Evolutionary conservation across 1,140 invertebrate species (phyloP), one percentile per base, ranked within the genome.

Genomic region (Cephus cinctus): DNA sequence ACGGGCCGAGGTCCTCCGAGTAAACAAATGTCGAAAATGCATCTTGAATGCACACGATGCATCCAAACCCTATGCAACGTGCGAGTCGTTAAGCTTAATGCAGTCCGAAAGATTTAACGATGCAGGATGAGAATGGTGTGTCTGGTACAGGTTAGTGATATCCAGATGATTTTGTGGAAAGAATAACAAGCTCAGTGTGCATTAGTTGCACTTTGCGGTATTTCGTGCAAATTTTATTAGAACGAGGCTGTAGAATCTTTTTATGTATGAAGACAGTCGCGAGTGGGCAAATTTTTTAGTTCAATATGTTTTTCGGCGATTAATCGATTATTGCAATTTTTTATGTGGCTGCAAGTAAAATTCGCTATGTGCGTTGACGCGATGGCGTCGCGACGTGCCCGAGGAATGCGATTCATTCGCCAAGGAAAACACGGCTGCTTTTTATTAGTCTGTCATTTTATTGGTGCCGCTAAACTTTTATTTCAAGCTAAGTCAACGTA

Each of bases 21-120:
- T 27, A 42, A 42, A 42, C 20, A 42, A 42, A 42, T 27, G 15
- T 23, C 40, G 14, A 15, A 11, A 16, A 6, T 6, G 9, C 15
- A 8, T 42, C 16, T 14, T 3, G 25, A 11, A 27, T 42, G 16
- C 38, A 4, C 38, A 34, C 15, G 11, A 12, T 34, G 5, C 12
- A 12, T 34, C 6, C 14, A 5, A 5, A 36, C 3, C 16, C 8
- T 42, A 16, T 42, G 40, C 40, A 42, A 42, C 18, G 20, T 27
- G 23, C n/a, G 11, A 42, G 40, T 9, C 40, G 40, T 42, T 27
- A 42, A 27, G 30, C 40, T 42, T 14, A 42, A 42, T 42, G 30
- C 30, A 39, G 36, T 39, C 14, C 15, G 4, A 21, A 23, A 25
- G 14, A 42, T 42, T 42, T 30, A 15, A 5, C 15, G 14, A 12